These are phyloP conservation scores for Empis stercorea DNA, from an alignment of 2,888 invertebrate species.

Conservation along the genomic window DNA sequence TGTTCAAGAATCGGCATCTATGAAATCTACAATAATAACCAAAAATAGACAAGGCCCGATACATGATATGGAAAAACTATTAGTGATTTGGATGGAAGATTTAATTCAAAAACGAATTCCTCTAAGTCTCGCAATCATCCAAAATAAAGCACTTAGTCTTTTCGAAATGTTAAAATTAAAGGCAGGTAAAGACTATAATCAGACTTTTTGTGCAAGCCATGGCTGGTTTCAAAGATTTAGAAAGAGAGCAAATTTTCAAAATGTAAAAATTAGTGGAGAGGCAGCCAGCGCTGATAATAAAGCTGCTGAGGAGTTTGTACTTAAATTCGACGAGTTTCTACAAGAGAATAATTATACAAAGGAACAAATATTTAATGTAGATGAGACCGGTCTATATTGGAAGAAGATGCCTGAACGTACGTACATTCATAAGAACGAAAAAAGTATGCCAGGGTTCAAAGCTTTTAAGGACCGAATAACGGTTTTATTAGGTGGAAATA, in stretches of 20 bases:
- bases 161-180: too few relatives aligned
- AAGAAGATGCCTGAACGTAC: slow-evolving; percentile 25
- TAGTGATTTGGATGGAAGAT: slow-evolving; percentile 11
- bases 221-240: slow-evolving; percentile 14
- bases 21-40: too few relatives aligned
- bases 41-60: slow-evolving; percentile 10
- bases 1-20: too few relatives aligned
- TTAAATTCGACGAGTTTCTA: slow-evolving; percentile 16
- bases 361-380: slow-evolving; percentile 21
- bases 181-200: not conserved
- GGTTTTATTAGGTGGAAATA: slow-evolving; percentile 20
- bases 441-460: slow-evolving; percentile 17
- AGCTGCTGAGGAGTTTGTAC: slow-evolving; percentile 12
- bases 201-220: slow-evolving; percentile 2
- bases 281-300: slow-evolving; percentile 14
- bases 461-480: slow-evolving; percentile 21
- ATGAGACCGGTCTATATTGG: slow-evolving; percentile 20
- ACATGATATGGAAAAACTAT: slow-evolving; percentile 13
- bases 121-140: slow-evolving; percentile 6
- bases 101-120: slow-evolving; percentile 10
- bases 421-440: slow-evolving; percentile 21
- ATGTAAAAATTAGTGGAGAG: slow-evolving; percentile 16
- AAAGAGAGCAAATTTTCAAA: slow-evolving; percentile 15
- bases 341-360: slow-evolving; percentile 16
- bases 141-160: slow-evolving; percentile 1